Conservation (phyloP, 2,888 invertebrate genomes). For the Melinaea marsaeus region DNA sequence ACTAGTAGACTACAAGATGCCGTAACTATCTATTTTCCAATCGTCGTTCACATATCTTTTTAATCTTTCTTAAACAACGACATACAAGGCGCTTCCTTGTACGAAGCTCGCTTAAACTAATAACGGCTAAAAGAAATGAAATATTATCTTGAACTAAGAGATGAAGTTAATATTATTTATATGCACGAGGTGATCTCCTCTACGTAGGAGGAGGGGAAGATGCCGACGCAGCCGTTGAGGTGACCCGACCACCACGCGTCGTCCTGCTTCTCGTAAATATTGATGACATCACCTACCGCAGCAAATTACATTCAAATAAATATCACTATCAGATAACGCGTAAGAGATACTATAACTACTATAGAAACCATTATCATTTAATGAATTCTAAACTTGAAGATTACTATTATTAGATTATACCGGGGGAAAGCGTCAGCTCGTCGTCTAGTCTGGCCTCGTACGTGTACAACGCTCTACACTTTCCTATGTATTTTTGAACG, state of each 20-base stretch:
- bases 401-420: constrained; percentile 48
- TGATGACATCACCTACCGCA: constrained; percentile 87
- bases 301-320: not conserved
- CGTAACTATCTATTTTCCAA: too few species aligned
- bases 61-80: too few species aligned
- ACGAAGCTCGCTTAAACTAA: too few species aligned
- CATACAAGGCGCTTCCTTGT: too few species aligned
- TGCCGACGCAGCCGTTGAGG: constrained; percentile 89
- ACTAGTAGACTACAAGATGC: too few species aligned
- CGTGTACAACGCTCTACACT: constrained; percentile 91
- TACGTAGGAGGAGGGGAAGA: constrained; percentile 96
- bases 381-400: not conserved
- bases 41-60: too few species aligned
- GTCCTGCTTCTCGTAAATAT: constrained; percentile 92
- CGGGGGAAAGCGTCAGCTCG: constrained; percentile 86
- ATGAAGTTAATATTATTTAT: constrained; percentile 33
- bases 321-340: too few species aligned
- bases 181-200: constrained; percentile 82
- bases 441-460: constrained; percentile 93
- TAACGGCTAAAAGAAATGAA: too few species aligned
- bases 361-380: too few species aligned
- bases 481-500: constrained; percentile 73
- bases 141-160: too few species aligned
- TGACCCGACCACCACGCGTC: constrained; percentile 98
- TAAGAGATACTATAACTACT: too few species aligned